These are phyloP conservation scores for Sinocyclocheilus anophthalmus DNA, from an alignment of 2,113 vertebrate species.

Conservation along the genomic window DNA sequence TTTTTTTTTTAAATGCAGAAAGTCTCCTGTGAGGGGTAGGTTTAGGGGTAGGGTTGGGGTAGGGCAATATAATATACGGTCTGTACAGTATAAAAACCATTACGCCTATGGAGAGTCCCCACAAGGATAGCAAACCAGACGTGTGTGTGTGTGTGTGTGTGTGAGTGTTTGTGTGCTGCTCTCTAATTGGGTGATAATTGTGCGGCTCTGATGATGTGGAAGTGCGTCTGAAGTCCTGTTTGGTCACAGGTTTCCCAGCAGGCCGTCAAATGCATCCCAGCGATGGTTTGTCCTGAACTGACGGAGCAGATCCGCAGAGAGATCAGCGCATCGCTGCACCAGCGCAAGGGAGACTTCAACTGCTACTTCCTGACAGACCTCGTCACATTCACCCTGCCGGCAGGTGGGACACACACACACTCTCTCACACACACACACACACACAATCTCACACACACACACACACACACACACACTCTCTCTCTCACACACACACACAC, in stretches of 20 bases:
- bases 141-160: too few species aligned
- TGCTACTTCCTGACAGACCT: conserved; percentile 98
- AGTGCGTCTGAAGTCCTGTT: conserved; percentile 6
- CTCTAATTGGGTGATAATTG: not conserved
- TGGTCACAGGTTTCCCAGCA: conserved; percentile 88
- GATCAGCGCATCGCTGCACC: conserved; percentile 93
- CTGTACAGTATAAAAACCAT: too few species aligned
- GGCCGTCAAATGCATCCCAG: conserved; percentile 94
- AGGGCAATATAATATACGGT: too few species aligned
- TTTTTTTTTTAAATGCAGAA: too few species aligned
- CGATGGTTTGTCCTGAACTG: conserved; percentile 96
- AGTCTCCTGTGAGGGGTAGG: too few species aligned
- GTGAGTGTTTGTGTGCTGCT: too few species aligned
- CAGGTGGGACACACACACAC: conserved; percentile 74
- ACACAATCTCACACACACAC: not conserved
- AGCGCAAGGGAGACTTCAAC: conserved; percentile 95
- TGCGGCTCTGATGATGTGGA: not conserved
- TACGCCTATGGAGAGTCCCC: too few species aligned
- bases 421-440: not conserved
- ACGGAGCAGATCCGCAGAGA: conserved; percentile 96
- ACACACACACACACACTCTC: not conserved
- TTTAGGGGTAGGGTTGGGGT: too few species aligned
- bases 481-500: not conserved
- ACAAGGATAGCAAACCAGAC: too few species aligned
- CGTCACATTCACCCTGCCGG: conserved; percentile 94